phyloP scores from a whole-genome alignment of 2,797 vertebrate species.

The Peromyscus nudipes region DNA sequence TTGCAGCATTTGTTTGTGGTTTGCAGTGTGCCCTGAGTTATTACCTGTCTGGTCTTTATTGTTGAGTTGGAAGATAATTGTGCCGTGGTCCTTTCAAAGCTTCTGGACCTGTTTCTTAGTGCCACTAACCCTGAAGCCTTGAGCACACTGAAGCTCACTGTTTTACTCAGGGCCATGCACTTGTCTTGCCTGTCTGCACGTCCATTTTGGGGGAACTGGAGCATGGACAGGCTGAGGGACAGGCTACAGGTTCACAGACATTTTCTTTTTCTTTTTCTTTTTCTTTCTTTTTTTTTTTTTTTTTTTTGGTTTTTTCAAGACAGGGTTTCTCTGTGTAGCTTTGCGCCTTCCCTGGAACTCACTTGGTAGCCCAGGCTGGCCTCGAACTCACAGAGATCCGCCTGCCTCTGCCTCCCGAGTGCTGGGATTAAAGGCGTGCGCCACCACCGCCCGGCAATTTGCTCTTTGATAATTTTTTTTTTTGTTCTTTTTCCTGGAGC shows the following conservation, averaged over 20 bases:
- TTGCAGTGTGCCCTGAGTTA: constrained; percentile 14
- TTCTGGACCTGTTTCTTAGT: constrained; percentile 99
- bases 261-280: no score
- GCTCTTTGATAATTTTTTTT: no score
- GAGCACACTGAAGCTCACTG: constrained; percentile 95
- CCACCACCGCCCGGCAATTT: no score
- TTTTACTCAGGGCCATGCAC: constrained; percentile 97
- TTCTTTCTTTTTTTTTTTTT: no score
- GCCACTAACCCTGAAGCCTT: constrained; percentile 96
- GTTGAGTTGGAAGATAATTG: background rate
- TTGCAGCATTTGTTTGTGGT: background rate
- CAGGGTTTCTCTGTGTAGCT: no score
- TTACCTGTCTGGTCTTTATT: background rate
- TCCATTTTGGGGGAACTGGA: background rate
- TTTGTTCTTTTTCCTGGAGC: no score
- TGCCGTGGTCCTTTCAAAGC: constrained; percentile 88
- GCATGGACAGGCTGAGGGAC: constrained; percentile 87
- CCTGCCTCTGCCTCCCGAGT: no score
- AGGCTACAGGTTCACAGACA: constrained; percentile 90
- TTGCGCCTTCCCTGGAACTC: no score
- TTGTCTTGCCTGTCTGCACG: constrained; percentile 93
- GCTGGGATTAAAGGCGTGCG: no score
- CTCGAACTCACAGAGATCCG: no score
- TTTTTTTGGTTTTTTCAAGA: no score
- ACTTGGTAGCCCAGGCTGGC: no score